Percentiles rank a stretch among this genome's conserved stretches.
Conservation (phyloP, 2,797 vertebrate genomes). For the Emydoidea blandingii region DNA sequence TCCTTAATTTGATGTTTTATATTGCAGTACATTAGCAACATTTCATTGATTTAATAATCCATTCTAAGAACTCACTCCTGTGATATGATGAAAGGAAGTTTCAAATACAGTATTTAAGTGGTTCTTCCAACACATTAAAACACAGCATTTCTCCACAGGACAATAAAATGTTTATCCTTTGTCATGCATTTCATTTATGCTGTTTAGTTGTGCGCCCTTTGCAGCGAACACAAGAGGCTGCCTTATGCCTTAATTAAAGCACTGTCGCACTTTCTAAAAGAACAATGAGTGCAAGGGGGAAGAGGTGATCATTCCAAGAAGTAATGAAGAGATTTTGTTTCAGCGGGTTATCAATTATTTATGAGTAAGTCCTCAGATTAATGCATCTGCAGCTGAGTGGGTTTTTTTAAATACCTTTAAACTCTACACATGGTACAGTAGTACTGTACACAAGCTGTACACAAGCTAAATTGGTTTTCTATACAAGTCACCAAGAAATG, state of each 20-base stretch:
- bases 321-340: slow-evolving; percentile 67
- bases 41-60: neutral
- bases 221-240: neutral
- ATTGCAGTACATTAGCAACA: neutral
- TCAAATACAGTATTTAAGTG: neutral
- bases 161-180: slow-evolving; percentile 33
- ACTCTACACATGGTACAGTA: neutral
- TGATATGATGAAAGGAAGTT: neutral
- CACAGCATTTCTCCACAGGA: neutral
- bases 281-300: neutral
- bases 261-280: rapidly evolving
- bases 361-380: slow-evolving; percentile 60
- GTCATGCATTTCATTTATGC: neutral
- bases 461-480: neutral
- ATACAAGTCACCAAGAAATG: rapidly evolving
- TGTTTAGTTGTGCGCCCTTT: slow-evolving; percentile 23
- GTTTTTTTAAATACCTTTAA: slow-evolving; percentile 32
- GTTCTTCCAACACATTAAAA: neutral
- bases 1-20: neutral
- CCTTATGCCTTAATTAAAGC: slow-evolving; percentile 35
- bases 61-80: neutral
- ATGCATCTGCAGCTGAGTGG: neutral
- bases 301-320: neutral
- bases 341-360: slow-evolving; percentile 63
- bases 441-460: neutral